phyloP scores from a whole-genome alignment of 2,888 invertebrate species.

The Macrophya annulata region DNA sequence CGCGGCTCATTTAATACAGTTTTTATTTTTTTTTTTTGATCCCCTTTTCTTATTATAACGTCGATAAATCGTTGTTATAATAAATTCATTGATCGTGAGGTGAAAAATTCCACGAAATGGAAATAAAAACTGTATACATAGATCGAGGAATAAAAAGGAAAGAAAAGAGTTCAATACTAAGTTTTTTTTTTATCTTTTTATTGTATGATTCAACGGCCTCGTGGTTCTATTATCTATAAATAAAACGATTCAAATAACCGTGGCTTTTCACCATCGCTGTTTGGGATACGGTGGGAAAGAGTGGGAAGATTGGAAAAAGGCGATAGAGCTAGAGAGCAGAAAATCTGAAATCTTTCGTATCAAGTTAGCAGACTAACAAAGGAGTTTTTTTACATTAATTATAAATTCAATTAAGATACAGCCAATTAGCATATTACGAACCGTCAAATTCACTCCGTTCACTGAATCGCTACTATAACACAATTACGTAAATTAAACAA shows the following conservation, averaged over 20 bases:
- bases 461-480: background rate
- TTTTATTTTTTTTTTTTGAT: background rate
- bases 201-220: background rate
- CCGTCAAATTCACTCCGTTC: slow-evolving; percentile 16
- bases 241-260: slow-evolving; percentile 1
- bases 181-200: background rate
- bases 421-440: slow-evolving; percentile 32
- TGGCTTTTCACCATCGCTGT: background rate
- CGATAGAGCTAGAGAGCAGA: slow-evolving; percentile 21
- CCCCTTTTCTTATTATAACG: background rate
- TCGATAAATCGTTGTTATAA: background rate
- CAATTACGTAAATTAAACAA: slow-evolving; percentile 33
- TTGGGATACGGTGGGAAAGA: background rate
- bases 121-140: background rate
- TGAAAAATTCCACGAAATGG: background rate
- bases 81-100: background rate
- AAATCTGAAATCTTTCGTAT: slow-evolving; percentile 8
- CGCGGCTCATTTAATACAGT: background rate
- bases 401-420: slow-evolving; percentile 37
- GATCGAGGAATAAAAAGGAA: background rate
- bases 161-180: background rate
- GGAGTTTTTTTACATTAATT: slow-evolving; percentile 12
- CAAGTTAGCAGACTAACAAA: background rate
- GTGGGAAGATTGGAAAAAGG: background rate
- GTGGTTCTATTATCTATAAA: background rate